A percentile compares a stretch with the other conserved stretches of the same genome.
Evolutionary conservation across 1,140 invertebrate genomes (phyloP).

Genomic region (Leptopilina clavipes): DNA sequence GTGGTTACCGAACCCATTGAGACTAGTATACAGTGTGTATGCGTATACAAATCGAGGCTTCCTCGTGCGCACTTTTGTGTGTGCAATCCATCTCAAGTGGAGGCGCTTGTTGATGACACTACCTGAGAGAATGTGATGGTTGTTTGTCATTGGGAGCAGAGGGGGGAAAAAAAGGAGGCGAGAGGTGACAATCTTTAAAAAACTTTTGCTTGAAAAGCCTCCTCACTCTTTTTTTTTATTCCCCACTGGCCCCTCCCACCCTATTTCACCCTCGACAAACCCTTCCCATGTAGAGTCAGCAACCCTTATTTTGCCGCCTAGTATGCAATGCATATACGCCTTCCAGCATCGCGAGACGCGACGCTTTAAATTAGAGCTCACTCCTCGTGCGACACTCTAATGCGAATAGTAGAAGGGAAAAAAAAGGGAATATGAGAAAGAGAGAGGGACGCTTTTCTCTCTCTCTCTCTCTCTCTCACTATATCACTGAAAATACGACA

Average conservation of each 20-base stretch:
- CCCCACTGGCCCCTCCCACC: slow-evolving; percentile 19
- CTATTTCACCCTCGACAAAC: slow-evolving; percentile 12
- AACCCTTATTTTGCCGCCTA: slow-evolving; percentile 47
- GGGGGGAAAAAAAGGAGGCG: slow-evolving; percentile 44
- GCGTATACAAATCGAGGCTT: neutral
- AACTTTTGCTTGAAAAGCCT: slow-evolving; percentile 65
- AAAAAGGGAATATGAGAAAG: neutral
- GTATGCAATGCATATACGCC: slow-evolving; percentile 52
- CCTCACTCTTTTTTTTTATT: slow-evolving; percentile 41
- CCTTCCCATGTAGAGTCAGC: slow-evolving; percentile 37
- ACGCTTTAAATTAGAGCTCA: slow-evolving; percentile 61
- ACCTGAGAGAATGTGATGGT: slow-evolving; percentile 41
- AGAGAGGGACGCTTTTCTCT: neutral
- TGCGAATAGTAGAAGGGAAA: slow-evolving; percentile 1
- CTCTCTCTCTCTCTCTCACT: neutral
- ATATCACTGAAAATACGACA: neutral
- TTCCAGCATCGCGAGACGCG: slow-evolving; percentile 43
- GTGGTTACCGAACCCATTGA: slow-evolving; percentile 21
- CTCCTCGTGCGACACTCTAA: slow-evolving; percentile 39
- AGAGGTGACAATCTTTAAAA: slow-evolving; percentile 65
- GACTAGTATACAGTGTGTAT: neutral
- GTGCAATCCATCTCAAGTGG: slow-evolving; percentile 4
- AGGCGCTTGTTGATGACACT: slow-evolving; percentile 42
- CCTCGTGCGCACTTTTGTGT: neutral
- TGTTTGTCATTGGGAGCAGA: slow-evolving; percentile 39